Percentiles rank a stretch among this genome's conserved stretches.
These are phyloP conservation scores for Nasonia longicornis DNA, from an alignment of 1,140 invertebrate genomes.

Conservation along the genomic window DNA sequence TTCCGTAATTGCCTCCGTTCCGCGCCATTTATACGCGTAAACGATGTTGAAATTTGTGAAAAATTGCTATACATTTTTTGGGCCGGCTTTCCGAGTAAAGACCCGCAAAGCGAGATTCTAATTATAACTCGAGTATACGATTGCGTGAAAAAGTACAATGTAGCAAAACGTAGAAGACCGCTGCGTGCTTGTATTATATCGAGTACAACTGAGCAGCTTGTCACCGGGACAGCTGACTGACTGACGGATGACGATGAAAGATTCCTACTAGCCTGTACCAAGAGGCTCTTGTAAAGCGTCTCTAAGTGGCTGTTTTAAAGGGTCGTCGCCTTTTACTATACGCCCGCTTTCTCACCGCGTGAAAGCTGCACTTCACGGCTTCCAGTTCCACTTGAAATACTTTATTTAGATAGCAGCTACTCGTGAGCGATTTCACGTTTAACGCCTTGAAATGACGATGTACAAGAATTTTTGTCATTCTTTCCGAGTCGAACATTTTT, in stretches of 20 bases:
- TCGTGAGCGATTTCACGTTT: not conserved
- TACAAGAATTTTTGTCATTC: not conserved
- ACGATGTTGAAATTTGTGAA: conserved; percentile 29
- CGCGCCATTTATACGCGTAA: conserved; percentile 26
- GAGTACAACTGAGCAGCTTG: conserved; percentile 14
- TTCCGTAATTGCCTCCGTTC: conserved; percentile 4
- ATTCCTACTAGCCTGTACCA: conserved; percentile 49
- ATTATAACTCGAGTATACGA: not conserved
- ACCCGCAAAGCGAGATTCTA: not conserved
- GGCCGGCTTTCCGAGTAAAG: not conserved
- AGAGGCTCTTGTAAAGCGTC: conserved; percentile 56
- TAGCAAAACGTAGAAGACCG: too few relatives aligned
- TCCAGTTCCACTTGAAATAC: conserved; percentile 2
- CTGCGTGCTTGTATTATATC: not conserved
- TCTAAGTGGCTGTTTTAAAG: conserved; percentile 59
- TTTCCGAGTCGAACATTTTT: not conserved
- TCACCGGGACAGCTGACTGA: conserved; percentile 50
- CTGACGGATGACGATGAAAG: conserved; percentile 51
- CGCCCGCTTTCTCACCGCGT: not conserved
- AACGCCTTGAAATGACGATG: not conserved
- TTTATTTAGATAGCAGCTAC: conserved; percentile 8
- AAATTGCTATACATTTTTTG: not conserved
- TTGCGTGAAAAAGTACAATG: not conserved
- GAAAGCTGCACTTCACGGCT: not conserved
- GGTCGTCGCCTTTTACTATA: conserved; percentile 46